Conservation (phyloP, 2,797 vertebrate genomes). For the Rhincodon typus region DNA sequence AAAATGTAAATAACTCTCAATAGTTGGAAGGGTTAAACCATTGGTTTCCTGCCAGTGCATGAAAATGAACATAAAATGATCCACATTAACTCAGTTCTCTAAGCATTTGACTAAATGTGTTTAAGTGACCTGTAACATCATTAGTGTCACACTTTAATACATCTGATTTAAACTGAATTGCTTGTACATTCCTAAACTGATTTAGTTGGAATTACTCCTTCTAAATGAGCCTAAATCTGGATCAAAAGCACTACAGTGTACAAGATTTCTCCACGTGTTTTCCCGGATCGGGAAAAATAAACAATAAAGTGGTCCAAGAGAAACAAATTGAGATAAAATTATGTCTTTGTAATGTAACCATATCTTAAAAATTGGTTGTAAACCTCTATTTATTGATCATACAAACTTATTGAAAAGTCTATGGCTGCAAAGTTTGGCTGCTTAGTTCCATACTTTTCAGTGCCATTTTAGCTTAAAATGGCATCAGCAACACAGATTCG, state of each 20-base stretch:
- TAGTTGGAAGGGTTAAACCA: not conserved
- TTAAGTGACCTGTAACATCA: not conserved
- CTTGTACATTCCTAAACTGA: conserved; percentile 9
- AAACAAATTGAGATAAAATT: not conserved
- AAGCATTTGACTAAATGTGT: not conserved
- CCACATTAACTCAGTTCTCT: not conserved
- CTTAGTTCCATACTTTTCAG: not conserved
- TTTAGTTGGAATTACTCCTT: not conserved
- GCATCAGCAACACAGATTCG: not conserved
- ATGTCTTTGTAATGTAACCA: not conserved
- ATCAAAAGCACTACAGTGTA: not conserved
- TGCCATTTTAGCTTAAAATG: not conserved
- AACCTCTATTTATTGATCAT: not conserved
- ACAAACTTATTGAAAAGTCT: not conserved
- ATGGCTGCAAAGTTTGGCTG: not conserved
- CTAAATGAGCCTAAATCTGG: not conserved
- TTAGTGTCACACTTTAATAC: conserved; percentile 20
- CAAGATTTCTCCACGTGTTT: not conserved
- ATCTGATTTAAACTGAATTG: conserved; percentile 15
- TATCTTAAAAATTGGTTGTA: not conserved
- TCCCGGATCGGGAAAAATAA: not conserved
- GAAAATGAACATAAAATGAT: not conserved
- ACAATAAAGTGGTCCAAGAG: not conserved
- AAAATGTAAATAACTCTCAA: not conserved
- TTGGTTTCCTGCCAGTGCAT: not conserved